These are phyloP conservation scores for Xanthia togata DNA, from an alignment of 2,888 invertebrate species.

Conservation along the genomic window DNA sequence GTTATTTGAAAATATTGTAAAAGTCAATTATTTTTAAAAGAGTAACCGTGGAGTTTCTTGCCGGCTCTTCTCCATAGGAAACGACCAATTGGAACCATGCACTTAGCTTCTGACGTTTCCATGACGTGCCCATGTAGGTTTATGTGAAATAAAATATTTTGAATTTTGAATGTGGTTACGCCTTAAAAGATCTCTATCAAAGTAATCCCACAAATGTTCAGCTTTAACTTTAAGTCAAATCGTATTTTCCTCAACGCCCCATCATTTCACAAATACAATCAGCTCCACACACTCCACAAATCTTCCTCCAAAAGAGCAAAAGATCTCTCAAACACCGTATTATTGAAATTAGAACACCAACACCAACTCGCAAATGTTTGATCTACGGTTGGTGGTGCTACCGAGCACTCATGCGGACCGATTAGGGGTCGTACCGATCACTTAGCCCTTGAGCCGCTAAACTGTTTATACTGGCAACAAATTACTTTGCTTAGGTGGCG, in stretches of 20 bases:
- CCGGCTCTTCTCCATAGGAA: no score
- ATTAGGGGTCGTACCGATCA: slow-evolving; percentile 34
- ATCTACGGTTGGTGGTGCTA: slow-evolving; percentile 36
- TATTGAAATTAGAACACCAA: slow-evolving; percentile 38
- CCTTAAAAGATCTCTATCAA: background rate
- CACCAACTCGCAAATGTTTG: slow-evolving; percentile 36
- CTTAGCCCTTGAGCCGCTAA: slow-evolving; percentile 25
- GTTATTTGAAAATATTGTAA: no score
- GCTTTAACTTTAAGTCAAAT: background rate
- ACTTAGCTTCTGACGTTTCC: no score
- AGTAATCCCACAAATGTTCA: background rate
- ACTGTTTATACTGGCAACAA: slow-evolving; percentile 20
- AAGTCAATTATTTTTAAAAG: no score
- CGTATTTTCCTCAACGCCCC: background rate
- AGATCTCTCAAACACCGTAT: slow-evolving; percentile 3
- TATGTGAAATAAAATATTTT: no score
- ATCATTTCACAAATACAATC: slow-evolving; percentile 7
- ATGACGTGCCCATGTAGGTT: no score
- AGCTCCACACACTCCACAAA: slow-evolving; percentile 12
- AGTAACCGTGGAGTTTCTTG: no score
- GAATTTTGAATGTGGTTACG: background rate
- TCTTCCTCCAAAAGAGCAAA: slow-evolving; percentile 7
- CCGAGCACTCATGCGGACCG: slow-evolving; percentile 25
- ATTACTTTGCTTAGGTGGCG: slow-evolving; percentile 6
- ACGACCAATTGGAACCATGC: no score